Base-by-base conservation (phyloP, 2,113 vertebrate species). In the Dolichotis patagonum region DNA sequence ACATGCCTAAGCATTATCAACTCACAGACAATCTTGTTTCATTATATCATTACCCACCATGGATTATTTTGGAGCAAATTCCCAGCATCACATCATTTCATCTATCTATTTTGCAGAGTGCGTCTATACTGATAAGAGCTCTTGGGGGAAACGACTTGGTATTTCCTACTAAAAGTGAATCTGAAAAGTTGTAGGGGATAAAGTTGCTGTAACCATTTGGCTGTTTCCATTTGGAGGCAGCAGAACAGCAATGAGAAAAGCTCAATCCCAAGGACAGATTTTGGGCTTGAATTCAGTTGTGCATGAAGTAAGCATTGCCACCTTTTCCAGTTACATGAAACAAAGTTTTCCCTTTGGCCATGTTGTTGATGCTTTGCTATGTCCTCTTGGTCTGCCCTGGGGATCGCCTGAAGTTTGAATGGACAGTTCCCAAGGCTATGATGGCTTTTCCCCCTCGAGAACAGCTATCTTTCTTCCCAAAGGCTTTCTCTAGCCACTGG, bases 151-250 rank as follows among this genome's bases (percentile, higher is more conserved):
- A 90, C 60, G 49, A 84, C 81, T 84, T 85, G 49, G 30, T 52
- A 69, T 92, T 96, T 96, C 71, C 82, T 87, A 69, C 90, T 67
- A 85, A 67, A 93, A 88, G 28, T 28, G 56, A 60, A 71, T 81
- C 46, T 75, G 49, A 75, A n/a, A 56, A 82, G 63, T 30, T 16
- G 41, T 20, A 56, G 11, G 46, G 30, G 17, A 32, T 63, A 62
- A 43, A 78, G 32, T 65, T 17, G 5, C 46, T 69, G 62, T 30
- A 0, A 0, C 85, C 96, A 87, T 83, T 62, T 84, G 87, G 54
- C 3, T 87, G 38, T 7, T 80, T 71, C 60, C 5, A 5, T 14
- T 54, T 49, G 77, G 67, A 62, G 19, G n/a, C 20, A 9, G 24
- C 30, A 11, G 69, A 85, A 20, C 32, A 52, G 24, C 38, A 49